phyloP scores from a whole-genome alignment of 2,797 vertebrate species.

The Onychomys arenicola region DNA sequence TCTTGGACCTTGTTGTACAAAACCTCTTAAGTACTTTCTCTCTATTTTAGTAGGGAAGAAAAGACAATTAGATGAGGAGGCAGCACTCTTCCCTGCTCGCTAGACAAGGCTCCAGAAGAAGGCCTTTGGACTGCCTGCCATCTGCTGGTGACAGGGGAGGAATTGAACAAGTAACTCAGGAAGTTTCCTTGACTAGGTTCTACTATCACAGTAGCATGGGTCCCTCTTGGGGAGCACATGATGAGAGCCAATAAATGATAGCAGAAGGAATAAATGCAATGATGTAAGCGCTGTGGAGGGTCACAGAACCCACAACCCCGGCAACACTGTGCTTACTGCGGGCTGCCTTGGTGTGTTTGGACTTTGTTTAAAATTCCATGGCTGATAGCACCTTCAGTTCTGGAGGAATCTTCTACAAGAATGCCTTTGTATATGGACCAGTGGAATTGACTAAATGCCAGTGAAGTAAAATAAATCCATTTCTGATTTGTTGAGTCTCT shows the following conservation, averaged over 20 bases:
- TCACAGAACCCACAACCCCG: background rate
- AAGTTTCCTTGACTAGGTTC: background rate
- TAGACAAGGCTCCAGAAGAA: background rate
- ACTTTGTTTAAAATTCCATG: constrained; percentile 60
- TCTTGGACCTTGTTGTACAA: background rate
- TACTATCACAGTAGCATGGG: background rate
- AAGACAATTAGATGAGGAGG: background rate
- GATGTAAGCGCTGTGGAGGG: background rate
- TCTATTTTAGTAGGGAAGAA: background rate
- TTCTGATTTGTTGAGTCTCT: constrained; percentile 60
- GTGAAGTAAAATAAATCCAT: background rate
- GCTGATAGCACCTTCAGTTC: constrained; percentile 37
- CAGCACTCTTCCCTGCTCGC: background rate
- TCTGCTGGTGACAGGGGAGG: background rate
- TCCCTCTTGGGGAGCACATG: background rate
- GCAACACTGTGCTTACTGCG: background rate
- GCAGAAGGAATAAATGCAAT: background rate
- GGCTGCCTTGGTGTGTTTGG: constrained; percentile 55
- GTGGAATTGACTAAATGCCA: constrained; percentile 48
- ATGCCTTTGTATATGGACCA: constrained; percentile 49
- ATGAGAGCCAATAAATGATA: background rate
- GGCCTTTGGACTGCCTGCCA: background rate
- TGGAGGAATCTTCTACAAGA: constrained; percentile 48
- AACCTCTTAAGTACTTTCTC: background rate
- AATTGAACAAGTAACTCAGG: background rate